Conservation (phyloP, 1,140 invertebrate genomes). For the Babylonia areolata region DNA sequence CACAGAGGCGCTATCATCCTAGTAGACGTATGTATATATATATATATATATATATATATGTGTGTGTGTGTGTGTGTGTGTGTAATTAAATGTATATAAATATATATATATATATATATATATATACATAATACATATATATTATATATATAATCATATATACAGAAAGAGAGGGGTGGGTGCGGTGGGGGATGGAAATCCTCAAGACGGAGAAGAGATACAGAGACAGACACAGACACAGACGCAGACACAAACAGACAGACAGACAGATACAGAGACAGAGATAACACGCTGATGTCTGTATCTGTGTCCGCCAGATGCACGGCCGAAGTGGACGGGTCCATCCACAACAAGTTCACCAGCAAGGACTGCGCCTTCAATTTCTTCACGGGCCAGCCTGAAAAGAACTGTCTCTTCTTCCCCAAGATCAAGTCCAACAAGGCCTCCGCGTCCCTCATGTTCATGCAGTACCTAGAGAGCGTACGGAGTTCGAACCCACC, state of each 20-base stretch:
- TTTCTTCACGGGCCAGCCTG: constrained; percentile 47
- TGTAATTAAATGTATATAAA: not conserved
- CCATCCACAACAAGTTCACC: constrained; percentile 45
- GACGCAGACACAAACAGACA: too few species aligned
- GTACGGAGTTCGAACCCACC: constrained; percentile 44
- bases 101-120: too few species aligned
- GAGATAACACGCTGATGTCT: not conserved
- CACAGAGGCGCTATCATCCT: not conserved
- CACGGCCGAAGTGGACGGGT: constrained; percentile 48
- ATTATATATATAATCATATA: too few species aligned
- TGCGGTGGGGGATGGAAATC: too few species aligned
- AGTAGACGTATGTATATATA: not conserved
- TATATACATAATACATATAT: too few species aligned
- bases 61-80: not conserved
- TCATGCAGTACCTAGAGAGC: constrained; percentile 57
- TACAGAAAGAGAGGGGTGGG: too few species aligned
- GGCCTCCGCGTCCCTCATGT: constrained; percentile 51
- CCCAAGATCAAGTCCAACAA: constrained; percentile 51
- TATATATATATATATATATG: not conserved
- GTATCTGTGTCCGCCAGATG: constrained; percentile 32
- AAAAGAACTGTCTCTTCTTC: constrained; percentile 49
- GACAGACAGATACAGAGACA: too few species aligned
- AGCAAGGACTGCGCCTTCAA: constrained; percentile 49
- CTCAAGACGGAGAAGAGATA: too few species aligned
- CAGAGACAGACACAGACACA: too few species aligned